Evolutionary conservation across 2,113 vertebrate genomes (phyloP).

Genomic region (Macrotis lagotis): DNA sequence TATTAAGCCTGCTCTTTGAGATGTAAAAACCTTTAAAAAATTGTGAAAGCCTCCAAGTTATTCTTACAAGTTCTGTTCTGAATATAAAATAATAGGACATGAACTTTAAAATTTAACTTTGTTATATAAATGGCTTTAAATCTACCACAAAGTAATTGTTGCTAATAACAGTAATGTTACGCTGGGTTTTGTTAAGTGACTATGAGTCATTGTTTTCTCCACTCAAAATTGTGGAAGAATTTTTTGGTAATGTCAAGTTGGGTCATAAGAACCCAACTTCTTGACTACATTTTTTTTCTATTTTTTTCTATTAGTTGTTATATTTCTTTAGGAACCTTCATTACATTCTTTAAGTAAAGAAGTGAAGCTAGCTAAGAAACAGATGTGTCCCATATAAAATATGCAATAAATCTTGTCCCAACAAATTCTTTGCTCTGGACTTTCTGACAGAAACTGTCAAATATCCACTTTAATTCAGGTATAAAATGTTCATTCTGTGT

Average conservation of each 20-base stretch:
- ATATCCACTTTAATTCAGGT: constrained; percentile 88
- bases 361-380: constrained; percentile 86
- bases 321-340: constrained; percentile 83
- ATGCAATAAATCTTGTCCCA: constrained; percentile 87
- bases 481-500: constrained; percentile 87
- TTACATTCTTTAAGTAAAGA: constrained; percentile 80
- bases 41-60: constrained; percentile 53
- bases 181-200: constrained; percentile 44
- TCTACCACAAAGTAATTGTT: constrained; percentile 59
- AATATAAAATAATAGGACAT: constrained; percentile 42
- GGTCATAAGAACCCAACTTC: constrained; percentile 32
- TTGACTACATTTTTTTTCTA: constrained; percentile 71
- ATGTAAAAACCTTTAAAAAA: constrained; percentile 24
- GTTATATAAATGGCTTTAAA: constrained; percentile 63
- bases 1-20: constrained; percentile 16
- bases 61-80: constrained; percentile 47
- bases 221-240: constrained; percentile 37
- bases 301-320: constrained; percentile 81
- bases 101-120: constrained; percentile 55
- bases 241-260: constrained; percentile 5
- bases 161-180: constrained; percentile 63
- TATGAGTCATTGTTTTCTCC: constrained; percentile 55
- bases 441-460: constrained; percentile 89
- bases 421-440: constrained; percentile 87
- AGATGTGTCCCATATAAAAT: constrained; percentile 88